Evolutionary conservation across 23 tunicate genomes (phyloP).

Genomic region (Halocynthia roretzi): DNA sequence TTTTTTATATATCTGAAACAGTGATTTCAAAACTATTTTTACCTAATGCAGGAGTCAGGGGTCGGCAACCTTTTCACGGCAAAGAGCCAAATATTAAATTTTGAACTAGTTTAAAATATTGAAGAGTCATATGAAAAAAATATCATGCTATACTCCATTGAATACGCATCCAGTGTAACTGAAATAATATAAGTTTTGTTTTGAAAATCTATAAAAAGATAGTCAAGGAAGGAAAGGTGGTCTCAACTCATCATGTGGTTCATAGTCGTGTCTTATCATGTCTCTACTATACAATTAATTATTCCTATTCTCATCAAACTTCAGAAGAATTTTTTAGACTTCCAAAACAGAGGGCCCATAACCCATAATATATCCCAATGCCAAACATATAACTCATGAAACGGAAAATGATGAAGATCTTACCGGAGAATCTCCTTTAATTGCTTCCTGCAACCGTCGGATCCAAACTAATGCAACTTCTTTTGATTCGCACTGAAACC

Average conservation of each 20-base stretch:
- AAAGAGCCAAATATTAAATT: not conserved
- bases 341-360: not conserved
- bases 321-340: no score
- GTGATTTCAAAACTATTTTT: not conserved
- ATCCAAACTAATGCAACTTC: slow-evolving; percentile 82
- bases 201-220: no score
- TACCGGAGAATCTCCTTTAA: slow-evolving; percentile 68
- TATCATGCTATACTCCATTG: no score
- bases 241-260: no score
- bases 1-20: not conserved
- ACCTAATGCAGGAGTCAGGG: no score
- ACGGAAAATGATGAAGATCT: not conserved
- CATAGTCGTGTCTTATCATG: no score
- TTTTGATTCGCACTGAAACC: slow-evolving; percentile 64
- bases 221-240: no score
- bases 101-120: not conserved
- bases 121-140: no score
- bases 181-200: no score
- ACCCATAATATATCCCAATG: not conserved
- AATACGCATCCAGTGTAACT: no score
- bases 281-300: no score
- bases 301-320: no score
- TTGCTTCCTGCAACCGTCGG: slow-evolving; percentile 43
- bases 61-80: not conserved
- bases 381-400: not conserved